Percentiles rank a stretch among this genome's conserved stretches.
These are phyloP conservation scores for Vicugna pacos DNA, from an alignment of 2,113 vertebrate species.

Conservation along the genomic window DNA sequence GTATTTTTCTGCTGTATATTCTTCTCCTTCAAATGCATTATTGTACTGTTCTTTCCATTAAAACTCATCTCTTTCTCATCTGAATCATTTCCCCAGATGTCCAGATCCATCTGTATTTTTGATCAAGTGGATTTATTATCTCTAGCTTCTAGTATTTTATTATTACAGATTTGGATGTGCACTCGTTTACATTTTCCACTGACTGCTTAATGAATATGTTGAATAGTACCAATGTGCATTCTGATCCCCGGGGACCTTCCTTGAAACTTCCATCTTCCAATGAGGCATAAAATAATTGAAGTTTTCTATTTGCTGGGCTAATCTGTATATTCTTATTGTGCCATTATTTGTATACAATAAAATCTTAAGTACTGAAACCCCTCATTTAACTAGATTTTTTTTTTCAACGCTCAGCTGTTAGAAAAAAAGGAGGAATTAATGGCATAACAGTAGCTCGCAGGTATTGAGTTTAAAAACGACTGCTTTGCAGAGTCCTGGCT, in stretches of 20 bases:
- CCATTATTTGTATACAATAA: slow-evolving; percentile 65
- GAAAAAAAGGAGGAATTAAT: background rate
- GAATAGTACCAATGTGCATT: slow-evolving; percentile 65
- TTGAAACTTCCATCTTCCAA: slow-evolving; percentile 58
- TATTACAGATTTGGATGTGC: slow-evolving; percentile 50
- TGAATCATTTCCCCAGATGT: slow-evolving; percentile 73
- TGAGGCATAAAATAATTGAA: slow-evolving; percentile 72
- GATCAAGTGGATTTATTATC: slow-evolving; percentile 73
- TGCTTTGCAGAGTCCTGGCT: background rate
- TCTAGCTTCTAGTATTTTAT: slow-evolving; percentile 60
- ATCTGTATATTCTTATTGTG: slow-evolving; percentile 70
- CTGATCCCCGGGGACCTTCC: slow-evolving; percentile 42
- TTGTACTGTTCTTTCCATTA: slow-evolving; percentile 52
- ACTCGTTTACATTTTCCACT: slow-evolving; percentile 62
- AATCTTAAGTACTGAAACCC: slow-evolving; percentile 53
- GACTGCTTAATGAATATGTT: slow-evolving; percentile 68
- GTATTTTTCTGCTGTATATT: slow-evolving; percentile 6
- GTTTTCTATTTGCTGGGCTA: slow-evolving; percentile 55
- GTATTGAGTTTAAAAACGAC: background rate
- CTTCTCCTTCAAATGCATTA: slow-evolving; percentile 55
- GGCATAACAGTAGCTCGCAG: background rate
- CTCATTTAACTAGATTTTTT: slow-evolving; percentile 35
- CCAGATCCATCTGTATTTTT: slow-evolving; percentile 67
- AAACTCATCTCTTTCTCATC: slow-evolving; percentile 53
- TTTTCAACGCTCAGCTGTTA: slow-evolving; percentile 21